Base-by-base conservation (phyloP, 2,113 vertebrate genomes). In the Zosterops japonicus region DNA sequence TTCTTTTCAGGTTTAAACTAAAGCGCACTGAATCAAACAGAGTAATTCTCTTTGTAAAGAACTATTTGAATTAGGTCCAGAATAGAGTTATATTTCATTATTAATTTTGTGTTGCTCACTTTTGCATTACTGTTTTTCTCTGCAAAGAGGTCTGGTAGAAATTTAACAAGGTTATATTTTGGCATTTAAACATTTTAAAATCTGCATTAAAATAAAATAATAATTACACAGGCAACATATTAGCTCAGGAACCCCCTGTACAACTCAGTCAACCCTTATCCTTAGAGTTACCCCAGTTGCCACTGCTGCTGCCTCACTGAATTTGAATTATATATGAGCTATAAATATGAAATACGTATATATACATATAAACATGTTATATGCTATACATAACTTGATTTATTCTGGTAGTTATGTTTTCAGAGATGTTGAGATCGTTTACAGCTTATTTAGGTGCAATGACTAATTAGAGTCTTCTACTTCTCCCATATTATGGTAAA, bases 141-240 rank as follows among this genome's bases (percentile, higher is more conserved):
- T 5, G 28, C 31, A n/a, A 76, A 55, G 19, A 33, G 0, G 0
- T n/a, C 52, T 77, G 9, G 13, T 36, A 10, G 8, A 33, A 67
- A 83, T 75, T 67, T 31, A 53, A 55, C 4, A 64, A 71, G 49
- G 42, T 24, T 64, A 15, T 1, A 1, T 71, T 71, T 44, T 64
- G 8, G 2, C 5, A 55, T 52, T 53, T 60, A 36, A 84, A 27
- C 4, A 52, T 64, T 80, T 80, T 4, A 5, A 68, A 56, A 68
- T 50, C 27, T 60, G 4, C 7, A 46, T 41, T 46, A 49, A 85
- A 87, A 74, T 69, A 44, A 84, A 70, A 75, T 49, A 50, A 25
- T n/a, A 57, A 50, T 63, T 52, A 25, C 18, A 63, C 10, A 57
- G 5, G 6, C 1, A 90, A 61, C 11, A 41, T 29, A 78, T 50